Base-by-base conservation (phyloP, 2,888 invertebrate genomes). In the Drosophila affinis region DNA sequence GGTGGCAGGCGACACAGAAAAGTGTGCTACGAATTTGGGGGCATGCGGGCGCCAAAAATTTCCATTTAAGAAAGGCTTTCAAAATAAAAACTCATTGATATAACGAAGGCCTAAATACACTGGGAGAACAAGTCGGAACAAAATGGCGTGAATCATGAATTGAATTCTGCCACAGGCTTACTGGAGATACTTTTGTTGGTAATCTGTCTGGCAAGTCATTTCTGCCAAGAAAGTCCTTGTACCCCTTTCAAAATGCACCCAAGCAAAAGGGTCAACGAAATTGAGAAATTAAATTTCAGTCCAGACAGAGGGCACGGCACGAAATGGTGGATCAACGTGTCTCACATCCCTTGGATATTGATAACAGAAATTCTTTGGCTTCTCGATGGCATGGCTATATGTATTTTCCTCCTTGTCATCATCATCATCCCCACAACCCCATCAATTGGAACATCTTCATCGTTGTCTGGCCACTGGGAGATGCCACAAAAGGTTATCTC, bases 401-500 rank as follows among this genome's bases (percentile, higher is more conserved):
- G 18, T 10, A 32, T 34, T 49, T 49, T 67, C 45, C 67, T 45
- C 46, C 34, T 52, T 55, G 71, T 34, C 18, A 51, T 24, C 65
- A 67, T 39, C 18, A 45, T 32, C 58, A 62, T 67, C n/a, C 67
- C 10, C 21, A 14, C 54, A 17, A 34, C 21, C 47, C n/a, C 47
- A 44, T 54, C 27, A 51, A 55, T 34, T 34, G 27, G 55, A 64
- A 64, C 72, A 59, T 59, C 72, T 72, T 59, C 73, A 72, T 73
- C 72, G 62, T 59, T 61, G 63, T 62, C 67, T 71, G 79, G 49
- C 55, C 71, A 61, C 32, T 18, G 71, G 62, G 78, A 78, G 18
- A 18, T 75, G 87, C 82, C 85, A 78, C 68, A 80, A 72, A 87
- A 87, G 83, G 88, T 83, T 83, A 83, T 83, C 83, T 79, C 65